Percentiles rank a stretch among this genome's conserved stretches.
Evolutionary conservation across 2,888 invertebrate species (phyloP).

Genomic region (Synanthedon formicaeformis): DNA sequence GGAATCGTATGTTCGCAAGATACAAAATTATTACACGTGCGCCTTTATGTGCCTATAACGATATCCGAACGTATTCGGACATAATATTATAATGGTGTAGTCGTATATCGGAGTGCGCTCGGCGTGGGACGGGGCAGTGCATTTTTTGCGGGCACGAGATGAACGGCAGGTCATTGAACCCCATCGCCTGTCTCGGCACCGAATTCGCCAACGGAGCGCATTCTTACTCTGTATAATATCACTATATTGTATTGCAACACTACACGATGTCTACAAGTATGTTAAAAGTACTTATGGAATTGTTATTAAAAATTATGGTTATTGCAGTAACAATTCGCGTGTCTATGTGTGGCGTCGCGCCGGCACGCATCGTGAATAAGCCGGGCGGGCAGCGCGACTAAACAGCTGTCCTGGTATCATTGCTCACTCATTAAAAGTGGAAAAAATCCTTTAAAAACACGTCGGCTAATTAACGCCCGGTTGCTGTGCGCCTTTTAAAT

Average conservation of each 20-base stretch:
- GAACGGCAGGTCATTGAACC: constrained; percentile 60
- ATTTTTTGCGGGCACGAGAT: constrained; percentile 65
- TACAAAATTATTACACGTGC: constrained; percentile 38
- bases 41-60: constrained; percentile 39
- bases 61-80: constrained; percentile 31
- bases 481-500: constrained; percentile 32
- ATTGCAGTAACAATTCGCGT: constrained; percentile 21
- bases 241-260: too few species aligned
- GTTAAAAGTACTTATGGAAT: too few species aligned
- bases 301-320: constrained; percentile 6
- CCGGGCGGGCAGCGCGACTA: constrained; percentile 13
- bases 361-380: constrained; percentile 44
- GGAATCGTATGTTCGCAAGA: too few species aligned
- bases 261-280: too few species aligned
- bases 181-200: constrained; percentile 48
- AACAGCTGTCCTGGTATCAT: constrained; percentile 36
- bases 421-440: constrained; percentile 16
- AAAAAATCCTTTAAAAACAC: constrained; percentile 36
- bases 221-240: constrained; percentile 16
- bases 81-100: constrained; percentile 24
- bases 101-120: constrained; percentile 51
- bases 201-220: constrained; percentile 56
- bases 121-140: constrained; percentile 65
- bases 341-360: constrained; percentile 16
- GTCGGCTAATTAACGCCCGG: constrained; percentile 32